Base-by-base conservation (phyloP, 2,888 invertebrate species). In the Cosmia trapezina region DNA sequence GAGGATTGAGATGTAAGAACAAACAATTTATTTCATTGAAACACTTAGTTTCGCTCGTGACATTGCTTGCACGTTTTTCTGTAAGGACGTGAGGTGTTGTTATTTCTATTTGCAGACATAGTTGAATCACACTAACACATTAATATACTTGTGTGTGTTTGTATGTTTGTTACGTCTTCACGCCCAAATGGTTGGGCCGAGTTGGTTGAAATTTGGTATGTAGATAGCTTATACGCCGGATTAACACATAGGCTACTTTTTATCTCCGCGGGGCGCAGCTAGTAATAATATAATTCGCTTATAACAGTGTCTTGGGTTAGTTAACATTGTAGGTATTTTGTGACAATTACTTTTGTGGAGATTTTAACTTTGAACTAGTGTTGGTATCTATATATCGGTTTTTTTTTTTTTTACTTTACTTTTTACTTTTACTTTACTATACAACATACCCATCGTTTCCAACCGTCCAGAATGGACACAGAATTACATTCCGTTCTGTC, bases 21-120 rank as follows among this genome's bases (percentile, higher is more conserved):
- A 67, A 80, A 76, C 81, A 70, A 76, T 78, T 78, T 70, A 71
- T 76, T 56, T 78, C 76, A 78, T 78, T 78, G 81, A 78, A 57
- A 57, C 76, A 70, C 53, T 76, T 65, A 62, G 47, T 51, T 54
- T 4, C 28, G 14, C 61, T 33, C 45, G 65, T 53, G 76, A 12
- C 61, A 14, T 70, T 56, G 57, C 57, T 49, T 57, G 61, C 47
- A 49, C 17, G 53, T 76, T 78, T 80, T 56, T 47, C n/a, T 53
- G 41, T 22, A 51, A 57, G 22, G 12, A 71, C 33, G 37, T 43
- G 22, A 49, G 17, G 19, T 47, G 54, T 22, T 61, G 17, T 56
- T 43, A 49, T 49, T 75, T 54, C 22, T 78, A 47, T 28, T 22
- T 53, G 9, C 1, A 17, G 12, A 14, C 65, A 63, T 63, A 45